phyloP scores from a whole-genome alignment of 2,113 vertebrate species.

The Colaptes auratus region DNA sequence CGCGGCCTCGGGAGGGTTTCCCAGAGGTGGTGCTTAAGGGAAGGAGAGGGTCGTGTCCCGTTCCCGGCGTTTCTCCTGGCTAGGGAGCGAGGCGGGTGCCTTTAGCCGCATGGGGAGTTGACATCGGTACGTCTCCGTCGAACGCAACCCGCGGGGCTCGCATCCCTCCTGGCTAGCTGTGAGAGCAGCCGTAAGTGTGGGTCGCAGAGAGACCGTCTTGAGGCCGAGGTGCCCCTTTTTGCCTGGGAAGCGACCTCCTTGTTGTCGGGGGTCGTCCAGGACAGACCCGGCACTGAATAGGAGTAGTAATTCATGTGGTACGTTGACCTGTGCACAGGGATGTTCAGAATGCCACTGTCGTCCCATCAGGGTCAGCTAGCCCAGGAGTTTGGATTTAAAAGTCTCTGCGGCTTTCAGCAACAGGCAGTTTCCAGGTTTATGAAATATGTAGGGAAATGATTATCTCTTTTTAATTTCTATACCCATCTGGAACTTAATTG shows the following conservation, averaged over 20 bases:
- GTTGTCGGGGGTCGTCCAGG: background rate
- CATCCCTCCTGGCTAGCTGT: too few species aligned
- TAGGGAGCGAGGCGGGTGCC: background rate
- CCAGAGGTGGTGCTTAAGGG: background rate
- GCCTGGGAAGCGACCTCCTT: background rate
- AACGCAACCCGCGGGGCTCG: background rate
- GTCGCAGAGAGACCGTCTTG: background rate
- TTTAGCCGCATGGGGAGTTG: too few species aligned
- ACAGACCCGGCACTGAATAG: rapidly evolving
- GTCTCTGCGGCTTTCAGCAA: background rate
- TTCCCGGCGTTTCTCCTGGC: too few species aligned
- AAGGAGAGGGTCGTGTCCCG: background rate
- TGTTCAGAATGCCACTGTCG: rapidly evolving
- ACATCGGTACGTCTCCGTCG: background rate
- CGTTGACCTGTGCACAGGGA: rapidly evolving
- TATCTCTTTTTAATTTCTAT: rapidly evolving
- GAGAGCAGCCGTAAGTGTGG: background rate
- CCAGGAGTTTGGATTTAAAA: rapidly evolving
- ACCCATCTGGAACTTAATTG: rapidly evolving
- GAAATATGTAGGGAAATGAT: rapidly evolving
- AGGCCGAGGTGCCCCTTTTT: background rate
- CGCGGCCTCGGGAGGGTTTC: background rate
- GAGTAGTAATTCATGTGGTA: background rate
- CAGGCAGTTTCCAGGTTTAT: background rate
- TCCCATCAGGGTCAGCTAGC: rapidly evolving